Evolutionary conservation across 2,113 vertebrate species (phyloP), one percentile per base, ranked within the genome.

Genomic region (Lampris megalopsis): DNA sequence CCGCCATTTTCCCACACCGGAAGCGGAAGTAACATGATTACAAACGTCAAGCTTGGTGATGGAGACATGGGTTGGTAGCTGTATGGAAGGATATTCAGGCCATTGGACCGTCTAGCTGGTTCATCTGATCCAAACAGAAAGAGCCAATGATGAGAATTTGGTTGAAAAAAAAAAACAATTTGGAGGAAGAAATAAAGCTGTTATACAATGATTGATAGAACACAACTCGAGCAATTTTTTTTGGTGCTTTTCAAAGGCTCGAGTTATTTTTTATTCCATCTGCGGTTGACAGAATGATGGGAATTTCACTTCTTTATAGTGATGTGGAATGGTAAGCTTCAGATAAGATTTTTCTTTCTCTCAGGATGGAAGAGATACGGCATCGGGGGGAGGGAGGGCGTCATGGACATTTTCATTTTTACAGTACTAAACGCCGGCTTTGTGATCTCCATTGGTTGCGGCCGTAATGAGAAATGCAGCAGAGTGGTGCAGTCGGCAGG

Each of bases 401-500:
- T 65, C 48, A 2, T 38, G 49, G 10, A 1, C 50, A 11, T 48
- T 75, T 52, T 36, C 49, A 45, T 52, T 52, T 52, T 5, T 52
- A 57, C 75, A 71, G 57, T 68, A 50, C 60, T 64, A 60, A 24
- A 35, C 53, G 59, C 58, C 66, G 52, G 10, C 76, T 62, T 41
- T 50, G 69, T 54, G 69, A 75, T 81, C 75, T 83, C 69, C 59
- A 84, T 86, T 81, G 4, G 59, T 61, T 40, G 24, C 40, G 54
- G 61, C 67, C 43, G 80, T 86, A 84, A 88, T 86, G 73, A 80
- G 77, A 68, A 77, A 80, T 79, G 77, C 81, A 78, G 75, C 71
- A 36, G 79, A 80, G 81, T 88, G 84, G 78, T 73, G 67, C 79
- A 72, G 66, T 79, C 74, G 0, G 83, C 75, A 36, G 71, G 72